Base-by-base conservation (phyloP, 2,888 invertebrate species). In the Drosophila pseudotalamancana region DNA sequence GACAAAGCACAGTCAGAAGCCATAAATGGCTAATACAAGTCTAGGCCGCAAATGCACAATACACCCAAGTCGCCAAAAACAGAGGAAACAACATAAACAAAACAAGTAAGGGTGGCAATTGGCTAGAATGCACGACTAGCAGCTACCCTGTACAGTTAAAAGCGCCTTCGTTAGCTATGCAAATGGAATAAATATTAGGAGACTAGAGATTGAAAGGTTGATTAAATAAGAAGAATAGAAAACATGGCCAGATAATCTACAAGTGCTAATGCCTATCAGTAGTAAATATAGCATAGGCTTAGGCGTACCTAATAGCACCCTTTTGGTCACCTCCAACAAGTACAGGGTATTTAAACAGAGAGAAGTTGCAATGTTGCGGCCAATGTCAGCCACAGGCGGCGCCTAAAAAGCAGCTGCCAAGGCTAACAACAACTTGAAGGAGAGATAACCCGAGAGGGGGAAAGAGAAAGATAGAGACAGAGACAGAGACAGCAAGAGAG, bases 21-120 rank as follows among this genome's bases (percentile, higher is more conserved):
- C 83, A 83, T 83, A 83, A 85, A 87, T 81, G 83, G 83, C 74
- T 78, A 83, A 78, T 78, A 82, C 87, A 76, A 83, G 85, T 85
- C 87, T 74, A 83, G 77, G 69, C 78, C 54, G 59, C 63, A 72
- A n/a, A 68, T 34, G 35, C 25, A 51, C 54, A 66, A 57, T 39
- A n/a, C 43, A 42, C 25, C 54, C 50, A 59, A 65, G 69, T 60
- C 50, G 60, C 77, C 77, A 72, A 78, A 69, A 83, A 80, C 77
- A 71, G 63, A 61, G 31, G 55, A 25, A 25, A 21, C 35, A 27
- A 39, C 29, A 55, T 23, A 19, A 54, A 48, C 42, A 54, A 56
- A 42, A 60, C 14, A 46, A 32, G 32, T 32, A 23, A 32, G 32
- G 32, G 46, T 32, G 32, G 6, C 46, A 6, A 14, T 1, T 6